Base-by-base conservation (phyloP, 92 coral and sea anemone species). In the Plumapathes pennacea region DNA sequence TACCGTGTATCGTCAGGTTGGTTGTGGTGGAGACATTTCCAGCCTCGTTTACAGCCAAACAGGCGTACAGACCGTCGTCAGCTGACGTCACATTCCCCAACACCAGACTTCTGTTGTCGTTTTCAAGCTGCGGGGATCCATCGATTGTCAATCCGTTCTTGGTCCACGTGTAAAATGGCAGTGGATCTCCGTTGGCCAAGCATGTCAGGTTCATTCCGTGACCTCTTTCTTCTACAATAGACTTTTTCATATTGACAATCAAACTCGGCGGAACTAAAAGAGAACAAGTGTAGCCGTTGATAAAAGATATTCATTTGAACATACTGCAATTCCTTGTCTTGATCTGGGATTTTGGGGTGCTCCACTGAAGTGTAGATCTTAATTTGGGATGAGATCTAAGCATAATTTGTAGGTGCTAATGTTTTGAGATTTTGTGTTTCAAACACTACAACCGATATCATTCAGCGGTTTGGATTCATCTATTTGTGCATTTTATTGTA, bases 151-250 rank as follows among this genome's bases (percentile, higher is more conserved):
- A 29, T 10, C 57, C 77, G 54, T 81, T 55, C 32, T 60, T 66
- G 29, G 57, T 52, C 88, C 88, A 81, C 1, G 15, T 41, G 56
- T 67, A 81, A 14, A 45, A 39, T 43, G 71, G 70, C 44, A 31
- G 30, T 12, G 88, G 88, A 47, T 81, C 88, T 6, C 88, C 88
- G 30, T 46, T 18, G 2, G 83, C 88, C 5, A 60, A 43, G 21
- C 88, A 81, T 23, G 50, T 40, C 25, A 81, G 62, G 13, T 31
- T 47, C 36, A 76, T 53, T 6, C 1, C 19, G 56, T 41, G 12
- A 10, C 69, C 77, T 67, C 75, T 39, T 46, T 74, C 74, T 1
- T 37, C 82, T 38, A 74, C 66, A 7, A 38, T 54, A 3, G 67
- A 17, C 28, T 39, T 3, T 26, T 64, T 64, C n/a, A 64, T 40